Percentiles rank a stretch among this genome's conserved stretches.
These are phyloP conservation scores for Eupsittula cactorum DNA, from an alignment of 2,113 vertebrate genomes.

Conservation along the genomic window DNA sequence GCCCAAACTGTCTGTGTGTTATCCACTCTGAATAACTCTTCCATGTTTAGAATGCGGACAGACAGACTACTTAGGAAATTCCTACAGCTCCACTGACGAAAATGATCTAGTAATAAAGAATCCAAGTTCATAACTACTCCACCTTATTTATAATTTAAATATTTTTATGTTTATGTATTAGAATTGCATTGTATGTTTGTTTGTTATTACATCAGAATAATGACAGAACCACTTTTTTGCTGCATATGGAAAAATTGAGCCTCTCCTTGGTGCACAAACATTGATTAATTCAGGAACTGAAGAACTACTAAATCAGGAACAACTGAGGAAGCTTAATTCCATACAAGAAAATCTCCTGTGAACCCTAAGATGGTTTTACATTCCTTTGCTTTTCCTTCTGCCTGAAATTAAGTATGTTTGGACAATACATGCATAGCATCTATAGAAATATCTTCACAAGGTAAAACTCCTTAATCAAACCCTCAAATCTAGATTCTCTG, in stretches of 20 bases:
- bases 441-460: neutral
- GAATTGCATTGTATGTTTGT: neutral
- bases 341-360: neutral
- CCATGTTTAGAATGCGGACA: neutral
- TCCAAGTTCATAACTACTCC: neutral
- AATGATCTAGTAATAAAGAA: neutral
- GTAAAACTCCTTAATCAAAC: fast-evolving
- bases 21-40: neutral
- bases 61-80: neutral
- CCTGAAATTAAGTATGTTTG: neutral
- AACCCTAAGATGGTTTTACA: neutral
- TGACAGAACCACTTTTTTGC: neutral
- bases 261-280: neutral
- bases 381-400: neutral
- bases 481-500: neutral
- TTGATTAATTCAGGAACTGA: neutral
- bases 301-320: neutral
- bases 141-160: neutral
- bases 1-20: neutral
- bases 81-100: neutral
- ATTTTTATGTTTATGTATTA: neutral
- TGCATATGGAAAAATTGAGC: neutral
- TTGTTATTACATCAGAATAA: neutral
- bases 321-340: neutral
- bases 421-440: neutral